A percentile compares a stretch with the other conserved stretches of the same genome.
Evolutionary conservation across 2,797 vertebrate species (phyloP).

Genomic region (Syncerus caffer): DNA sequence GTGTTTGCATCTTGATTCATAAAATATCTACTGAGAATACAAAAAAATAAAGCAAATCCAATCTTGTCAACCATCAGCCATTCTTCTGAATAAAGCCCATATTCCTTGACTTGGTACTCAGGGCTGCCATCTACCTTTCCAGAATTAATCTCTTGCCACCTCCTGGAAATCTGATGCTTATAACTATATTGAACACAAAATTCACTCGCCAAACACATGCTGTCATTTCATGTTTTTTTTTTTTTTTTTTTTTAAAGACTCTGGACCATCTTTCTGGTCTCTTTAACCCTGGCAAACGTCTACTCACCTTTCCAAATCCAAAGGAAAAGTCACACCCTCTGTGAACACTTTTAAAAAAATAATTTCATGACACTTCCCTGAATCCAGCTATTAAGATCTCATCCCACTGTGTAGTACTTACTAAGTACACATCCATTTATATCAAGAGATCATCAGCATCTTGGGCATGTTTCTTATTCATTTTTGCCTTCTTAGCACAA

Average conservation of each 20-base stretch:
- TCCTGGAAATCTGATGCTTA: neutral
- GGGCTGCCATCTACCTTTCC: neutral
- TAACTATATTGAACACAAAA: neutral
- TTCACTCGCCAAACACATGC: neutral
- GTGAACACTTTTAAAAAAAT: neutral
- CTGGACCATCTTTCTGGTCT: neutral
- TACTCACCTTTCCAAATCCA: neutral
- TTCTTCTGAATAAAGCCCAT: neutral
- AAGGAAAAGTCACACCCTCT: neutral
- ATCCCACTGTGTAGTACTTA: neutral
- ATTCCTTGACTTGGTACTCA: neutral
- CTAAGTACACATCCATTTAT: neutral
- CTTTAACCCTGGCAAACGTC: neutral
- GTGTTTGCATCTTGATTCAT: neutral
- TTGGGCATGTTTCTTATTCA: neutral
- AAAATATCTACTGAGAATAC: neutral
- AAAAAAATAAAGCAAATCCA: neutral
- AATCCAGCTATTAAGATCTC: neutral
- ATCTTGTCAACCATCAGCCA: neutral
- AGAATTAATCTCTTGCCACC: neutral
- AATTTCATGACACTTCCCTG: neutral
- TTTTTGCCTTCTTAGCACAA: neutral
- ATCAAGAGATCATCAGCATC: neutral
- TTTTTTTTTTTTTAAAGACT: neutral
- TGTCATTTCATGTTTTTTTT: neutral